Evolutionary conservation across 2,113 vertebrate species (phyloP).

Genomic region (Ammodytes dubius): DNA sequence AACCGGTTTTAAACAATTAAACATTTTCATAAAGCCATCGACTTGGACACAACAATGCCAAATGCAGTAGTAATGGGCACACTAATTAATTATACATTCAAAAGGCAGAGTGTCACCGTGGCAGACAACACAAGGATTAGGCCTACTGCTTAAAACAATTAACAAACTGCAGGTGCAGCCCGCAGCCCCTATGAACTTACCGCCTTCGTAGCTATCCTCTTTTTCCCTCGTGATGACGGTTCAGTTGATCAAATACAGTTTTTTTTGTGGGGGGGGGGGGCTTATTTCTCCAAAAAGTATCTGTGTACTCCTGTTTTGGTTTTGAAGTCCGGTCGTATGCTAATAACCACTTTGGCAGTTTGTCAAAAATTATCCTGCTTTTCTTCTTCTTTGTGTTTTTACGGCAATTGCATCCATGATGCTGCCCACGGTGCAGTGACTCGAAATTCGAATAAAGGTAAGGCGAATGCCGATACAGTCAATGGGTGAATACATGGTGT

Average conservation of each 20-base stretch:
- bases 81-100: too few relatives aligned
- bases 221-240: background rate
- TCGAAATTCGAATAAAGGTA: too few relatives aligned
- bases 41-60: background rate
- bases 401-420: too few relatives aligned
- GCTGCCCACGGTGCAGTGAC: background rate
- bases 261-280: background rate
- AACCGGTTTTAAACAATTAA: too few relatives aligned
- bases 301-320: background rate
- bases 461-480: too few relatives aligned
- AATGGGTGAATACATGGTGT: too few relatives aligned
- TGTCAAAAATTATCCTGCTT: background rate
- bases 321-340: fast-evolving
- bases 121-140: too few relatives aligned
- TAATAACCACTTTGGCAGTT: background rate
- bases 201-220: background rate
- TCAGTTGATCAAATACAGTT: too few relatives aligned
- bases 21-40: background rate
- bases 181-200: too few relatives aligned
- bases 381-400: background rate
- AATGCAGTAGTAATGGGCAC: background rate
- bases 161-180: background rate
- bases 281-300: background rate
- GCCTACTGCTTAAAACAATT: background rate
- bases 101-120: background rate